A percentile compares a stretch with the other conserved stretches of the same genome.
Evolutionary conservation across 2,113 vertebrate species (phyloP).

Genomic region (Mixornis gularis): DNA sequence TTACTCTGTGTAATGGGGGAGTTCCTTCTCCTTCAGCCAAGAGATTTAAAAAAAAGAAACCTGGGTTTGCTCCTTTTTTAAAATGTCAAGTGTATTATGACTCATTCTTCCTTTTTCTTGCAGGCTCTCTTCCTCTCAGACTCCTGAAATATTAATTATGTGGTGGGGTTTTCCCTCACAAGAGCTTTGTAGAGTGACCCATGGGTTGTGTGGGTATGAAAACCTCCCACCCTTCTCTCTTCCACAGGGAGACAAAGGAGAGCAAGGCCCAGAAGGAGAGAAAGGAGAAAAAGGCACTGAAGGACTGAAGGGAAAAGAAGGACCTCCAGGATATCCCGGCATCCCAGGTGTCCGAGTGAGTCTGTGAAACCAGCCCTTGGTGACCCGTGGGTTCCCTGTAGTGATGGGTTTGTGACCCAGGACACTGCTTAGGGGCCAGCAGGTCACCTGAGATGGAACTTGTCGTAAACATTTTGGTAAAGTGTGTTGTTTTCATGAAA

Average conservation of each 20-base stretch:
- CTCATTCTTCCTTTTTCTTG: slow-evolving; percentile 38
- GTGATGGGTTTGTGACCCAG: background rate
- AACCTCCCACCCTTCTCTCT: slow-evolving; percentile 15
- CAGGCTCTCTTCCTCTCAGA: slow-evolving; percentile 27
- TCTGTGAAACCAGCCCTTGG: slow-evolving; percentile 1
- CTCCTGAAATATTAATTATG: slow-evolving; percentile 53
- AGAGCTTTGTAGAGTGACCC: background rate
- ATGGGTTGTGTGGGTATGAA: background rate
- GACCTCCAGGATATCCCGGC: slow-evolving; percentile 83
- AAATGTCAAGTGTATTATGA: slow-evolving; percentile 53
- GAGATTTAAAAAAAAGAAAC: background rate
- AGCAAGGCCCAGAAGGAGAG: slow-evolving; percentile 88
- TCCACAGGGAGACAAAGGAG: slow-evolving; percentile 90
- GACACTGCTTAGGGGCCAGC: background rate
- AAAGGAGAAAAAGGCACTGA: slow-evolving; percentile 86
- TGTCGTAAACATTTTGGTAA: background rate
- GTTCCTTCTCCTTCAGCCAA: slow-evolving; percentile 31
- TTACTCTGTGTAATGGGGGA: slow-evolving; percentile 7
- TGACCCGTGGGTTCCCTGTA: background rate
- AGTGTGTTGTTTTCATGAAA: background rate
- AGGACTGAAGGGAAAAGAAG: slow-evolving; percentile 90
- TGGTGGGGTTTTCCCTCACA: background rate
- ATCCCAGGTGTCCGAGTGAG: slow-evolving; percentile 88
- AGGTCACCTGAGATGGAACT: background rate
- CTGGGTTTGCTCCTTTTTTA: slow-evolving; percentile 11